Base-by-base conservation (phyloP, 2,113 vertebrate species). In the Bagarius yarrelli region DNA sequence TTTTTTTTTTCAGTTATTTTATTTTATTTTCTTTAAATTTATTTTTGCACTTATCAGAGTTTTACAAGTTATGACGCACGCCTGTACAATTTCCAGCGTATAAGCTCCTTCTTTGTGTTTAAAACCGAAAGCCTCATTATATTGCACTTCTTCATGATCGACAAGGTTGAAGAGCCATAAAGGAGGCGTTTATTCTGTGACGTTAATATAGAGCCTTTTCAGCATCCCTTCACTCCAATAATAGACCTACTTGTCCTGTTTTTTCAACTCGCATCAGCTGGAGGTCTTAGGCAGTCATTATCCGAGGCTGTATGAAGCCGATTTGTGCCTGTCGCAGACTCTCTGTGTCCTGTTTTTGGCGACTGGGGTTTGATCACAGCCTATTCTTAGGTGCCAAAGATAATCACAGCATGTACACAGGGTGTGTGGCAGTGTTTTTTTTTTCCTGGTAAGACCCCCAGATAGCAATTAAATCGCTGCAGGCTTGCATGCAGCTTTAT, bases 251-350 rank as follows among this genome's bases (percentile, higher is more conserved):
- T 86, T 81, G 85, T 86, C 75, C 85, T 81, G 79, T 83, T 85
- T 84, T 55, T 83, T 74, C 82, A 87, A 78, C 66, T 81, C 85
- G 89, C 88, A 91, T 91, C 89, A 91, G 90, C 87, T 89, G 88
- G 86, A 89, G 87, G 88, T 89, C 86, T 88, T 85, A 85, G 89
- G 87, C 91, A 92, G 89, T 91, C 90, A 92, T 92, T 92, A 91
- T 89, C 88, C 89, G 85, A 87, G 83, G 88, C 89, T 90, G 89
- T 88, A 88, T 91, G 88, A 88, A 83, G 88, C 89, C 89, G 88
- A 87, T 92, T 93, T 90, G 90, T 86, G 80, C 87, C 88, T 78
- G 85, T 81, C 86, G 91, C 91, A 89, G 92, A 91, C 87, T 88
- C 91, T 85, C 84, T 83, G 87, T 83, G 81, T 44, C 23, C 63